These are phyloP conservation scores for Caenorhabditis tropicalis DNA, from an alignment of 1,140 invertebrate genomes.

Conservation along the genomic window DNA sequence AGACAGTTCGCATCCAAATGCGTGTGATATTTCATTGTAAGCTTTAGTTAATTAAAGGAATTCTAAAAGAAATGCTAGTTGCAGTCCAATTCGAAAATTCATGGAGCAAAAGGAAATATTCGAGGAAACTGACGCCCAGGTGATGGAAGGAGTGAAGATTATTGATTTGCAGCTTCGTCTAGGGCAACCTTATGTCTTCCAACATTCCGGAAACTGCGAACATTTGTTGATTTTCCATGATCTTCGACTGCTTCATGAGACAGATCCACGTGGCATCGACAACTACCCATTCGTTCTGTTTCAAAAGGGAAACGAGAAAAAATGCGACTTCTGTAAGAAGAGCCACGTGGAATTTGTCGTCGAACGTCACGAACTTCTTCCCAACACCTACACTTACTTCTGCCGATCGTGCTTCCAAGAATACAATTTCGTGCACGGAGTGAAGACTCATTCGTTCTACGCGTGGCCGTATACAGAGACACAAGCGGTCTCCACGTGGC, in stretches of 20 bases:
- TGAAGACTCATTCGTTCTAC: conserved; percentile 62
- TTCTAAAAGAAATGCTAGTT: conserved; percentile 27
- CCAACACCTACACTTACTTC: conserved; percentile 61
- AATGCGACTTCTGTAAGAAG: conserved; percentile 60
- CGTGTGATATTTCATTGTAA: conserved; percentile 72
- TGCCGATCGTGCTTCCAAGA: conserved; percentile 61
- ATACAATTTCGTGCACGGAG: conserved; percentile 63
- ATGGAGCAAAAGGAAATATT: conserved; percentile 68
- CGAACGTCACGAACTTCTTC: conserved; percentile 67
- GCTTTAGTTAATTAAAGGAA: neutral
- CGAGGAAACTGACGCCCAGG: conserved; percentile 62
- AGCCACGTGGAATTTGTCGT: conserved; percentile 62
- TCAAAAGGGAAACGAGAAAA: conserved; percentile 53
- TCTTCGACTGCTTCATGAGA: conserved; percentile 59
- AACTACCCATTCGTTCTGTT: conserved; percentile 64
- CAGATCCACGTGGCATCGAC: conserved; percentile 58
- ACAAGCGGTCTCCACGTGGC: too few relatives aligned
- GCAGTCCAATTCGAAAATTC: conserved; percentile 69
- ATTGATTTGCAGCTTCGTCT: conserved; percentile 73
- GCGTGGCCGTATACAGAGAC: conserved; percentile 62
- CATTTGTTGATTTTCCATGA: conserved; percentile 73
- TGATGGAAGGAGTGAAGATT: conserved; percentile 72
- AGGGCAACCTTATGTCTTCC: conserved; percentile 73
- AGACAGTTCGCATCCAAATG: conserved; percentile 70
- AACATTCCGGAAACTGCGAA: conserved; percentile 74